Conservation (phyloP, 2,113 vertebrate genomes). For the Cettia cetti region DNA sequence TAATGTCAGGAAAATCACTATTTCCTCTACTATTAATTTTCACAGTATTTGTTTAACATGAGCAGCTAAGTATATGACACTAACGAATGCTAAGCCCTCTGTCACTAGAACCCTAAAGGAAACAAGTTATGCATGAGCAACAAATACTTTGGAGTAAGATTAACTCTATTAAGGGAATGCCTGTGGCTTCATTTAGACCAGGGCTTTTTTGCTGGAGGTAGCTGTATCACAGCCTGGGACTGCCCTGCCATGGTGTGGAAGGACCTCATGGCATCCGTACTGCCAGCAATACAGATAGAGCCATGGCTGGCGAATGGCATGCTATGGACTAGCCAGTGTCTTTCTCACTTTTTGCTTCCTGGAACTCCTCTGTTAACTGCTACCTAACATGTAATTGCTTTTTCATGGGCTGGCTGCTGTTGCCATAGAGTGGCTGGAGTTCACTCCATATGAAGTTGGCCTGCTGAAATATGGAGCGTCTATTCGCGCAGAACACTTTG, state of each 20-base stretch:
- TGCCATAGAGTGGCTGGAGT: slow-evolving; percentile 79
- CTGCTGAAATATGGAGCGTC: slow-evolving; percentile 76
- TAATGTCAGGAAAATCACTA: not conserved
- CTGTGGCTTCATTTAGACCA: not conserved
- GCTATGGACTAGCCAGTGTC: not conserved
- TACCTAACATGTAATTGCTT: not conserved
- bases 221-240: not conserved
- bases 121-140: not conserved
- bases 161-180: not conserved
- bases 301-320: not conserved
- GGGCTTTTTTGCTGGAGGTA: not conserved
- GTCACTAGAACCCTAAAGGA: not conserved
- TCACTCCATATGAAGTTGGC: slow-evolving; percentile 81
- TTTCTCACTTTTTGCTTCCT: not conserved
- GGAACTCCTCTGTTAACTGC: not conserved
- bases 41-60: not conserved
- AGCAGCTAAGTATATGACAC: not conserved
- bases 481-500: slow-evolving; percentile 73
- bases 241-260: not conserved
- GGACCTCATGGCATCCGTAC: not conserved
- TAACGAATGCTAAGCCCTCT: not conserved
- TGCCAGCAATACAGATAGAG: not conserved
- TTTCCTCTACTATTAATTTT: not conserved
- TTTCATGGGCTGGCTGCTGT: not conserved
- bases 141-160: not conserved